Conservation (phyloP, 2,888 invertebrate genomes). For the Globia sparganii region DNA sequence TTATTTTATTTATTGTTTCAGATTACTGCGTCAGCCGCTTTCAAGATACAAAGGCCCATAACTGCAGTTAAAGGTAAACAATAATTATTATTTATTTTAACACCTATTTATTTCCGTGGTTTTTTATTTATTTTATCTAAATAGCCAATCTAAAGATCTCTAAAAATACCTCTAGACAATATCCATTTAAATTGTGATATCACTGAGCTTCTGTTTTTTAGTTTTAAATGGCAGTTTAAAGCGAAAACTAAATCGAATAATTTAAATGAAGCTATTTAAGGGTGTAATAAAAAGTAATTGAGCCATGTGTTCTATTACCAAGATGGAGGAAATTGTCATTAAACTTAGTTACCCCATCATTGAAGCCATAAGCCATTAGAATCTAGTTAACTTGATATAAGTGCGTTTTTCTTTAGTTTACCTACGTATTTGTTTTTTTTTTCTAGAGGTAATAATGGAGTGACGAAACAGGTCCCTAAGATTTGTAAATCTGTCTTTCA, state of each 20-base stretch:
- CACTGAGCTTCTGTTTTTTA: constrained; percentile 49
- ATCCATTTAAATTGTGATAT: constrained; percentile 43
- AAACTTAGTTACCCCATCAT: constrained; percentile 34
- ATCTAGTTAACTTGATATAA: constrained; percentile 17
- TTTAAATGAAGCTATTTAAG: constrained; percentile 58
- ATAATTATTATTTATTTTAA: constrained; percentile 23
- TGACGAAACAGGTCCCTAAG: constrained; percentile 13
- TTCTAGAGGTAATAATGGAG: constrained; percentile 1
- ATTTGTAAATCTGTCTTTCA: constrained; percentile 19
- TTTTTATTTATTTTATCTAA: constrained; percentile 48
- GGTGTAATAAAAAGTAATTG: constrained; percentile 62
- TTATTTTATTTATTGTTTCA: constrained; percentile 52
- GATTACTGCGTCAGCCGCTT: constrained; percentile 30
- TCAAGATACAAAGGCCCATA: constrained; percentile 19
- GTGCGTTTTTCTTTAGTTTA: constrained; percentile 1
- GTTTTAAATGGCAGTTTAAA: constrained; percentile 32
- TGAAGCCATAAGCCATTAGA: constrained; percentile 27
- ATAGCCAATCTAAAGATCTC: constrained; percentile 38
- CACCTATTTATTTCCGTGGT: constrained; percentile 40
- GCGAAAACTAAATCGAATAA: constrained; percentile 52
- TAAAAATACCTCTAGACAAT: constrained; percentile 45
- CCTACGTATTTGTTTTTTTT: constrained; percentile 9
- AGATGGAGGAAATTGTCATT: constrained; percentile 41
- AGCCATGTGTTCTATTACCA: constrained; percentile 44
- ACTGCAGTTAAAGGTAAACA: constrained; percentile 39